Percentiles rank a stretch among this genome's conserved stretches.
Conservation (phyloP, 2,797 vertebrate species). For the Mycteria americana region DNA sequence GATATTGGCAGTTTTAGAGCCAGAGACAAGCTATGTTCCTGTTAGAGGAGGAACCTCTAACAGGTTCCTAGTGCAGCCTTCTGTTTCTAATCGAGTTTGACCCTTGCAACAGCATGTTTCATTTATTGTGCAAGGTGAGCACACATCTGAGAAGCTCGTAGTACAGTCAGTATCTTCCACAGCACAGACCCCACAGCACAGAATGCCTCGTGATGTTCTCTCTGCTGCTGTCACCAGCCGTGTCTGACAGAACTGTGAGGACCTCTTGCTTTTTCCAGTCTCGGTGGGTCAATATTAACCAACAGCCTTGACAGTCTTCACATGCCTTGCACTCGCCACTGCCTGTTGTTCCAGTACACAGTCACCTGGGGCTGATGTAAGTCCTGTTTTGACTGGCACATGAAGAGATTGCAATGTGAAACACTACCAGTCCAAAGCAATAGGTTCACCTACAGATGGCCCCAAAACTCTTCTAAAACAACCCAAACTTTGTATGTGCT, state of each 20-base stretch:
- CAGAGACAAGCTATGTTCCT: not conserved
- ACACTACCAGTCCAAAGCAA: not conserved
- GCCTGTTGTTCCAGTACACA: not conserved
- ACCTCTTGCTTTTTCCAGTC: not conserved
- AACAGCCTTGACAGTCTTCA: not conserved
- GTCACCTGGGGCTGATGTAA: not conserved
- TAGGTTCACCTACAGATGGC: not conserved
- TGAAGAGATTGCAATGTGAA: not conserved
- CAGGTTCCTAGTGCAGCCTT: not conserved
- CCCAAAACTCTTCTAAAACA: not conserved
- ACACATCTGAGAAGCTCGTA: not conserved
- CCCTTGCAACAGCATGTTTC: fast-evolving
- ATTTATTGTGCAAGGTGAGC: not conserved
- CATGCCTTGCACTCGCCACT: not conserved
- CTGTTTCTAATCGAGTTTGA: not conserved
- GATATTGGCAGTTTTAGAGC: not conserved
- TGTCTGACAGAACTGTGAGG: not conserved
- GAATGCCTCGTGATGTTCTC: not conserved
- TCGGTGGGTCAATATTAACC: not conserved
- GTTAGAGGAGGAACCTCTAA: too few species aligned
- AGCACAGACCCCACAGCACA: not conserved
- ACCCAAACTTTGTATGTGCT: not conserved
- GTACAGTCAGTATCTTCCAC: not conserved
- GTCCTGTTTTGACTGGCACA: not conserved
- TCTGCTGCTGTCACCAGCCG: not conserved